Base-by-base conservation (phyloP, 2,113 vertebrate species). In the Rallus limicola region DNA sequence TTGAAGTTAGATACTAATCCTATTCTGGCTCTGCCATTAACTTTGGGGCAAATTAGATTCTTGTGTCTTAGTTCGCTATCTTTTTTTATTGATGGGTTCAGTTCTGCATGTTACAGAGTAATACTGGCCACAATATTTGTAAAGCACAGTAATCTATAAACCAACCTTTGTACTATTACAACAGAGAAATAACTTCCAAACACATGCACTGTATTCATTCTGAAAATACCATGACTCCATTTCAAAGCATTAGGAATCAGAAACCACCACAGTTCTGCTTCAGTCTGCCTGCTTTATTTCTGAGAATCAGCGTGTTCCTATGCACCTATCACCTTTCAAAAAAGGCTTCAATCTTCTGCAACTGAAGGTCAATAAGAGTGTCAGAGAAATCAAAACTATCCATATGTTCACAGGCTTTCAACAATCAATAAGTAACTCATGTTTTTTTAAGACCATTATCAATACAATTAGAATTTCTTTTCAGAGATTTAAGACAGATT, bases 391-490 rank as follows among this genome's bases (percentile, higher is more conserved):
- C 74, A 83, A 78, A 86, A 72, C 5, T 44, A 84, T 38, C 44
- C 44, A 6, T 24, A 42, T 6, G 8, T 20, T 60, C 52, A 56
- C 0, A 68, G 36, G 17, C 6, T 75, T 92, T 52, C 2, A 42
- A 80, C 81, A 89, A 72, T 53, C 68, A 88, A 28, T n/a, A 5
- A 84, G 4, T 46, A 80, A 69, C 34, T 93, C 18, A 24, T 64
- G 24, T 60, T 90, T 88, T 88, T 18, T 84, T 42, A 86, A 84
- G 94, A 59, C 21, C 21, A 78, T 89, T 82, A 90, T 82, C 4
- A 7, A 86, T 62, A 75, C 18, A 65, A 92, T 89, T 75, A 71
- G 36, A 84, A 74, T 38, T 29, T 46, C 10, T 71, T 59, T 16
- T 67, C 36, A 71, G 21, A 87, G 25, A 78, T 64, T 56, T 10